Base-by-base conservation (phyloP, 2,888 invertebrate species). In the Cosmopolites sordidus region DNA sequence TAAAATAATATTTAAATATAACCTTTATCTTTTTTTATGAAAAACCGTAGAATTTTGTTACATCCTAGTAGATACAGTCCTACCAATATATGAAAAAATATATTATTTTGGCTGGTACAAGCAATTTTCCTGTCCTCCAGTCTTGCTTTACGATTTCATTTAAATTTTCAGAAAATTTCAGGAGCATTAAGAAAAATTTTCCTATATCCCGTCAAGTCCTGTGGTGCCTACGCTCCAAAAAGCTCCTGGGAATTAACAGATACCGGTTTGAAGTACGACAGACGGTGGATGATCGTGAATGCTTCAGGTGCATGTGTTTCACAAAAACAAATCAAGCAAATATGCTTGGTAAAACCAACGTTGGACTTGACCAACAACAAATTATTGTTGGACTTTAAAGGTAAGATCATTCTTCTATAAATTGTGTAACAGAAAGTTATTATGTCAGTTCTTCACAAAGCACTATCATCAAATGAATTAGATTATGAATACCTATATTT, bases 201-300 rank as follows among this genome's bases (percentile, higher is more conserved):
- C 66, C 78, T 95, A 42, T 96, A 89, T 71, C 96, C 96, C 0
- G 79, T 96, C 4, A 96, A 96, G 76, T 95, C 95, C 0, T 95
- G 95, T 73, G 92, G 83, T 0, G 84, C 87, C 5, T 87, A 85
- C 66, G 81, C 85, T 75, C 80, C 89, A 17, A 66, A 67, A 27
- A 66, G 72, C 8, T 71, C 77, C 5, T 96, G 96, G 94, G 76
- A 78, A 53, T 72, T 96, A 48, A 86, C 84, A 9, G 64, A 73
- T 0, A 84, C 84, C 64, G 97, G 97, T 0, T 79, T 98, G 27
- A 79, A 85, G 65, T 92, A 86, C 71, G 98, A 98, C 73, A 80
- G 97, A 60, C 83, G 88, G 67, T 98, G 95, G 94, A 92, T 96
- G 91, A 85, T 98, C 55, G 81, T 92, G 5, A 88, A 85, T 64